These are phyloP conservation scores for Apis laboriosa DNA, from an alignment of 1,140 invertebrate species.

Conservation along the genomic window DNA sequence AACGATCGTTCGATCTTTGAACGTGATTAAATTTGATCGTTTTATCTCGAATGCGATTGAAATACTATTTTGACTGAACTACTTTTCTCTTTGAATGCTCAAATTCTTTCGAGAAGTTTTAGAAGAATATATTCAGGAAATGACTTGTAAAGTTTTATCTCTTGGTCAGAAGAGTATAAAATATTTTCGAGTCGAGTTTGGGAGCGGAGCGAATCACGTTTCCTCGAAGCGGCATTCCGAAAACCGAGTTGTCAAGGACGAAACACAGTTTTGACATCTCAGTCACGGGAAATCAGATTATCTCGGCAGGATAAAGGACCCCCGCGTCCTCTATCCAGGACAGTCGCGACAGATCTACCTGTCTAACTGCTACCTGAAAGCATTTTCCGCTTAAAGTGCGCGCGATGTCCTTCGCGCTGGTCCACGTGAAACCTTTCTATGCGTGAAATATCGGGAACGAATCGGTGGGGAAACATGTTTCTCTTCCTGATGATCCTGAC, in stretches of 20 bases:
- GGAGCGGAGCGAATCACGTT: slow-evolving; percentile 15
- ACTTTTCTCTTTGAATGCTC: not conserved
- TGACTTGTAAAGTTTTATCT: not conserved
- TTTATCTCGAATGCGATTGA: too few relatives aligned
- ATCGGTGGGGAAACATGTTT: not conserved
- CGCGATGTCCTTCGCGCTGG: slow-evolving; percentile 12
- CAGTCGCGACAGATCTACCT: slow-evolving; percentile 24
- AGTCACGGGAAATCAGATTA: slow-evolving; percentile 77
- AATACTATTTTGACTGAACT: too few relatives aligned
- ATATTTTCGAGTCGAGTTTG: not conserved
- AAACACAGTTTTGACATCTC: slow-evolving; percentile 73
- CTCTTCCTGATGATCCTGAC: not conserved
- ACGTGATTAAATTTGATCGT: too few relatives aligned
- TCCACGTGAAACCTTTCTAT: not conserved
- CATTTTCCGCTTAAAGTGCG: slow-evolving; percentile 11
- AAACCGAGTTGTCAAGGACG: slow-evolving; percentile 61
- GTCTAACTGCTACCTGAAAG: slow-evolving; percentile 65
- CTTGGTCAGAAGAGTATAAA: not conserved
- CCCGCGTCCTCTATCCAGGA: slow-evolving; percentile 13
- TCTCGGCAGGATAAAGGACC: slow-evolving; percentile 70
- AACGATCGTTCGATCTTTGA: too few relatives aligned
- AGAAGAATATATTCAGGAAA: too few relatives aligned
- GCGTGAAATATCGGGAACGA: not conserved
- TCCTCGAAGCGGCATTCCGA: not conserved
- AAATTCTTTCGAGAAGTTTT: rapidly evolving